Evolutionary conservation across 2,797 vertebrate species (phyloP), one percentile per base, ranked within the genome.

Genomic region (Margarornis squamiger): DNA sequence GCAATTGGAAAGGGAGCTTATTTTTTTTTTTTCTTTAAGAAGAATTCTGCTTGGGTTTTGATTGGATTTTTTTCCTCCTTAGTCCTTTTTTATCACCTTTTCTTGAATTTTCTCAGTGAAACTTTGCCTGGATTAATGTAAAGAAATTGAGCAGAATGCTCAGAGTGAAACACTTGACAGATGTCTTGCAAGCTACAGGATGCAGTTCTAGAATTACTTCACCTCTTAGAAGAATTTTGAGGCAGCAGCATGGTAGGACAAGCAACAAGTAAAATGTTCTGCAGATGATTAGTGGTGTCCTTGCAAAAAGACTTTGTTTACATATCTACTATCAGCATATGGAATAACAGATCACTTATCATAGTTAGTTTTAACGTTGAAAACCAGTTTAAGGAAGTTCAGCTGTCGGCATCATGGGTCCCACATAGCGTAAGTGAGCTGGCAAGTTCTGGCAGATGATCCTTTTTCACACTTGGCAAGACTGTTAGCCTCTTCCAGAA

Each of bases 11-110:
- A 73, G 20, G 18, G n/a, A 88, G 23, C 26, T 86, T 83, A 11
- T 67, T 85, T 94, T 30, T 24, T 41, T 32, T 18, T 62, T 57
- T 48, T 59, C 29, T 39, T 79, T 21, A 26, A 21, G 38, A 66
- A 59, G 19, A 66, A 38, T 43, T 67, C 13, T 79, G 20, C 26
- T 58, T 11, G 41, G 12, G 9, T 32, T 91, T 72, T 45, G 10
- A 2, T 5, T 39, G 9, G 3, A 1, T 55, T 14, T 34, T 19
- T 30, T 5, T 2, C 2, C 7, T 4, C 4, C 9, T 14, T 10
- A 18, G 12, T 54, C 12, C 6, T 38, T 46, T 43, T 58, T 48
- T 17, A 14, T 65, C 12, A 26, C 43, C 26, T 41, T 65, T 24
- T 80, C 30, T 54, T 78, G 29, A 30, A 10, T 90, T 90, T 81